Evolutionary conservation across 1,140 invertebrate species (phyloP), one percentile per base, ranked within the genome.

Genomic region (Adoxophyes honmai): DNA sequence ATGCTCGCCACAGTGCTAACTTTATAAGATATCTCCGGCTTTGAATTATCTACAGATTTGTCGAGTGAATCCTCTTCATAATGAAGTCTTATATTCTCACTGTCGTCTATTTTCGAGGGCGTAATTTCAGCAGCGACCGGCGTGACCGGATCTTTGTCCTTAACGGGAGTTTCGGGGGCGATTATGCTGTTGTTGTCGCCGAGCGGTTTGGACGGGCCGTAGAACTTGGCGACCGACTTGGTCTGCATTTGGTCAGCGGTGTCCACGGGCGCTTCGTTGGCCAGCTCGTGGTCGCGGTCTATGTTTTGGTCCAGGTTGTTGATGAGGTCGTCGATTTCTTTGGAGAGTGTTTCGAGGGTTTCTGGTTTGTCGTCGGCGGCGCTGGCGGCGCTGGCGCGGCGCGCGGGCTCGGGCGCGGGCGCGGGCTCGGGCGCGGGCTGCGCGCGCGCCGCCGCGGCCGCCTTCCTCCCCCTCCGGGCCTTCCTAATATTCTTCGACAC

Each of bases 401-500:
- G 11, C 6, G 38, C 21, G 28, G 34, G 37, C 52, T 28, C 21
- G 2, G 21, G 2, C 2, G 21, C 34, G 52, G 34, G 14, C 9
- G 34, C 21, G 9, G 9, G n/a, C 51, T 15, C 13, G 34, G 9
- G 42, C 59, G 64, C 13, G 71, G 55, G 15, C 60, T 57, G 10
- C 74, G 34, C 38, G n/a, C 68, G 72, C 5, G 73, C 59, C 21
- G 72, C 67, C 15, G 73, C 70, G 6, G 77, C 73, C 44, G 73
- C 79, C 57, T 85, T 86, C 36, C 73, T 75, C 1, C 82, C 83
- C 55, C 83, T 72, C 42, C 83, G 73, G 4, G 84, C 86, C 63
- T 81, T 88, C 52, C 82, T 83, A 48, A 88, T 87, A 71, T 88
- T 88, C 63, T 87, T 87, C 7, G 80, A 74, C 55, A 88, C 71